Conservation (phyloP, 2,888 invertebrate genomes). For the Tricholauxania praeusta region DNA sequence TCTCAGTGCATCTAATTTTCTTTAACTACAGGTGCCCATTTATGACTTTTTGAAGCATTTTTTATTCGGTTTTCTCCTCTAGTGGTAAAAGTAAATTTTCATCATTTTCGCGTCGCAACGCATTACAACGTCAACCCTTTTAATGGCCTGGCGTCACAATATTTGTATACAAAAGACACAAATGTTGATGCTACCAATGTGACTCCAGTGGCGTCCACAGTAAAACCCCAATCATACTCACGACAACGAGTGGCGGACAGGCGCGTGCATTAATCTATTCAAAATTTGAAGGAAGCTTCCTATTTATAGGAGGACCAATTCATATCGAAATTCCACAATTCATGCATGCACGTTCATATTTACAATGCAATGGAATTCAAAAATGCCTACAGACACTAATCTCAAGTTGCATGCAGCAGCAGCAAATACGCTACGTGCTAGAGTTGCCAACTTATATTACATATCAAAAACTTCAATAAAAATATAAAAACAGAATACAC, state of each 20-base stretch:
- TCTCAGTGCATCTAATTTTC: too few relatives aligned
- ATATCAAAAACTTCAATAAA: too few relatives aligned
- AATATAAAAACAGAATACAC: too few relatives aligned
- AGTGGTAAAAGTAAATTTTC: too few relatives aligned
- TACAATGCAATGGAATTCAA: constrained; percentile 14
- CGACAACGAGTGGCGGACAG: neutral
- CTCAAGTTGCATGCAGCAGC: constrained; percentile 3
- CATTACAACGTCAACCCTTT: constrained; percentile 30
- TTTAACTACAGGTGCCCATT: too few relatives aligned
- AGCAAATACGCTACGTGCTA: neutral
- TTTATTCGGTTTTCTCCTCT: too few relatives aligned
- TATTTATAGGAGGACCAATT: constrained; percentile 30
- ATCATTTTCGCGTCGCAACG: too few relatives aligned
- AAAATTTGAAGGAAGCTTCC: constrained; percentile 25
- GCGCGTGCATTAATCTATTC: constrained; percentile 29
- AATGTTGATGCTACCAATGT: neutral
- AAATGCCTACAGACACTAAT: constrained; percentile 17
- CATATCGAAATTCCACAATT: constrained; percentile 1
- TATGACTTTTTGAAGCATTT: too few relatives aligned
- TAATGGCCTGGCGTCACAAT: constrained; percentile 20
- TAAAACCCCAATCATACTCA: neutral
- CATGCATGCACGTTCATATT: constrained; percentile 29
- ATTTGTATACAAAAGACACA: constrained; percentile 12
- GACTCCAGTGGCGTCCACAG: neutral
- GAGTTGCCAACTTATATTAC: neutral